Evolutionary conservation across 2,113 vertebrate species (phyloP), one percentile per base, ranked within the genome.

Genomic region (Ceuthmochares aereus): DNA sequence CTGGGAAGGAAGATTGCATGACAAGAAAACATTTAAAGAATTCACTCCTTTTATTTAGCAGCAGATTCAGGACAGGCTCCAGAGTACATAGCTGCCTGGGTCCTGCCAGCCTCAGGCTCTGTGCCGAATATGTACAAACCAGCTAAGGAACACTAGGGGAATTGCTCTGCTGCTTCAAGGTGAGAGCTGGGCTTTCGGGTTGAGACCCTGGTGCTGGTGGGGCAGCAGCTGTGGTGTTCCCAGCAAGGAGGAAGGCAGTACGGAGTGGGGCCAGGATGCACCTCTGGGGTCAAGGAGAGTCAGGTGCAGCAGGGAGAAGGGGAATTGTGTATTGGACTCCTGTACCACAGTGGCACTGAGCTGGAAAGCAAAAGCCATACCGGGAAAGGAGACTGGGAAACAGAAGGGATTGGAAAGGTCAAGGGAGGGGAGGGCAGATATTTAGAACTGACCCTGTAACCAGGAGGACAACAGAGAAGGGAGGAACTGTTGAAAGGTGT

Each of bases 101-200:
- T 72, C 30, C 49, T 75, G 51, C 43, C 14, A 34, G 37, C 37
- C 56, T 58, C 49, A 21, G 21, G 56, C 29, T 85, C 40, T 60
- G 40, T 22, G 19, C 55, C 36, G 60, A 37, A 66, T 5, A 8
- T n/a, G 52, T 40, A 47, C 25, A 47, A 34, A 81, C n/a, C 0
- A 0, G 3, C 60, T 18, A 34, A 23, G 59, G 40, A 60, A 22
- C 3, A 0, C 32, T 0, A 0, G 3, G 10, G 8, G 23, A 10
- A 34, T 25, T 2, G 2, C 30, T 64, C 25, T 20, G 37, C 34
- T 81, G 55, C 69, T 45, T n/a, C 37, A n/a, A 29, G 26, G 51
- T 20, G 14, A 43, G 34, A 60, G 19, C 25, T 76, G 25, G 23
- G 42, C 42, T 76, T 51, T 45, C 0, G 2, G 27, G 36, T 63